Evolutionary conservation across 92 coral and sea anemone genomes (phyloP).

Genomic region (Pocillopora meandrina): DNA sequence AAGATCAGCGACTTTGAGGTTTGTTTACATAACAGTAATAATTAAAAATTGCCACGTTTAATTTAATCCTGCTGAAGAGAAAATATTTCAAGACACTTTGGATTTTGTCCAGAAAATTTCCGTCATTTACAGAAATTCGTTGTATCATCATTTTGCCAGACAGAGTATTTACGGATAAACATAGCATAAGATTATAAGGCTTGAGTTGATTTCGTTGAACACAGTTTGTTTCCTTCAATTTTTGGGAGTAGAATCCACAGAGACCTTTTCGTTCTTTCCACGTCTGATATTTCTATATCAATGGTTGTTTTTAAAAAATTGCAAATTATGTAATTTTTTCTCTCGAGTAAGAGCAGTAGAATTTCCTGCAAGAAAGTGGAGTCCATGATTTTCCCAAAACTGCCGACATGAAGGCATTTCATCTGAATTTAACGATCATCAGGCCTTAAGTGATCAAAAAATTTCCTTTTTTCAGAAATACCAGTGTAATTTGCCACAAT

Average conservation of each 20-base stretch:
- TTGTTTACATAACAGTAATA: constrained; percentile 15
- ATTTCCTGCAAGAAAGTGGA: constrained; percentile 19
- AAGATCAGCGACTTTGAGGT: constrained; percentile 96
- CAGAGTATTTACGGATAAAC: too few relatives aligned
- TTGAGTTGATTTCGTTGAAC: neutral
- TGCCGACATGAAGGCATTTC: neutral
- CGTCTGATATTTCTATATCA: neutral
- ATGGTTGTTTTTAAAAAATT: neutral
- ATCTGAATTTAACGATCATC: neutral
- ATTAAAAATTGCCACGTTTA: too few relatives aligned
- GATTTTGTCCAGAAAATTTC: neutral
- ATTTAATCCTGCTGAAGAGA: too few relatives aligned
- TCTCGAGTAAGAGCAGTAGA: neutral
- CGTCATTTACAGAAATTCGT: neutral
- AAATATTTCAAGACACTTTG: neutral
- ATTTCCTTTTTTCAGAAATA: too few relatives aligned
- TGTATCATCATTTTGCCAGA: neutral
- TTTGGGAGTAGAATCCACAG: too few relatives aligned
- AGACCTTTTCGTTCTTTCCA: neutral
- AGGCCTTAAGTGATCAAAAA: too few relatives aligned
- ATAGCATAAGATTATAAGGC: too few relatives aligned
- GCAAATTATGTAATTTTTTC: neutral
- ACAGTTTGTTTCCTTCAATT: too few relatives aligned
- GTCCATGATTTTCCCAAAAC: neutral
- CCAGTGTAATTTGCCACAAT: too few relatives aligned